Conservation (phyloP, 2,888 invertebrate genomes). For the Anagyrus pseudococci region DNA sequence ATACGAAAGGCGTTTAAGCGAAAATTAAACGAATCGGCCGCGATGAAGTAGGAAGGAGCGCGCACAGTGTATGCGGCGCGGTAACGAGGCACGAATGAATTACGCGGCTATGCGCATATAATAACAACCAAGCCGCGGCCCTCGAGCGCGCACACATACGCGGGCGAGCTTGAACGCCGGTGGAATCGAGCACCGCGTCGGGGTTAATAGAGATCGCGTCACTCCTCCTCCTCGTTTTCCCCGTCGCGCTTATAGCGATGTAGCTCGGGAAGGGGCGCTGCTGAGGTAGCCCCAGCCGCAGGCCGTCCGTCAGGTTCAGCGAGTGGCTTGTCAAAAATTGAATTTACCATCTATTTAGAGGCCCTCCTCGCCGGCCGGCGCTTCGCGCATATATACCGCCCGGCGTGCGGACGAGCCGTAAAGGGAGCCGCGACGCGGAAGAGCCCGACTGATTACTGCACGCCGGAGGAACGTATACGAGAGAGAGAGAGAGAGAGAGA, state of each 20-base stretch:
- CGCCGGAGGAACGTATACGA: no score
- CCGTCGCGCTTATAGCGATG: background rate
- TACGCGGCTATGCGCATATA: conserved; percentile 45
- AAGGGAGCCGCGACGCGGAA: background rate
- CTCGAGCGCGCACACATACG: background rate
- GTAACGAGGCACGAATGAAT: conserved; percentile 51
- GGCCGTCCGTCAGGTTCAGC: background rate
- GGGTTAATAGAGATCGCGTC: conserved; percentile 58
- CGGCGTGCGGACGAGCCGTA: background rate
- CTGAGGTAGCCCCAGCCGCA: conserved; percentile 24
- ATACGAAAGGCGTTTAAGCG: no score
- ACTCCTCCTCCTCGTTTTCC: conserved; percentile 40
- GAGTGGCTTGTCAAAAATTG: conserved; percentile 27
- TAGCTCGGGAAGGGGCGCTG: conserved; percentile 8
- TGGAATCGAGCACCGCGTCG: conserved; percentile 46
- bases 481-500: no score
- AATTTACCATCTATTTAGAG: conserved; percentile 21
- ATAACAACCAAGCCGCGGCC: conserved; percentile 43
- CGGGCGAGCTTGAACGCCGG: conserved; percentile 29
- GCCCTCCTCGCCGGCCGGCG: background rate
- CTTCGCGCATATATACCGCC: no score
- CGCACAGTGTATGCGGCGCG: background rate
- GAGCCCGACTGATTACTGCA: background rate
- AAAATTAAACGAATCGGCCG: no score
- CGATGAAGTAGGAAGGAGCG: no score